A percentile compares a stretch with the other conserved stretches of the same genome.
Conservation (phyloP, 1,140 invertebrate genomes). For the Mactra quadrangularis region DNA sequence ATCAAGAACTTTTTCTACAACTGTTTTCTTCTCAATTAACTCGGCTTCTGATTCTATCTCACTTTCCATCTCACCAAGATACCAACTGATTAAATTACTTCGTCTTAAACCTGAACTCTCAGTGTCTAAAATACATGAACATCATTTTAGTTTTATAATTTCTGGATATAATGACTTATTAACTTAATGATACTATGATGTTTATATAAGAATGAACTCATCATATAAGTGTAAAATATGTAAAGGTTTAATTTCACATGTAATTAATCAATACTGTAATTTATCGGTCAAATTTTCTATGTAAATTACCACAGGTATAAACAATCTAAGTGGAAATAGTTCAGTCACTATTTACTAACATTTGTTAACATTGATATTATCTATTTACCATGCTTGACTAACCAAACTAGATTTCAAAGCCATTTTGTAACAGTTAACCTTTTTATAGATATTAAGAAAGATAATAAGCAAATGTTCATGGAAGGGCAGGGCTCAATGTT, state of each 20-base stretch:
- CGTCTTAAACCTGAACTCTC: conserved; percentile 83
- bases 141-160: neutral
- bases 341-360: too few species aligned
- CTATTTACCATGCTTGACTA: too few species aligned
- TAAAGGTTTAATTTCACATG: neutral
- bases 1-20: conserved; percentile 98
- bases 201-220: neutral
- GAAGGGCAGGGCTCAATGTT: too few species aligned
- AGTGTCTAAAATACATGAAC: neutral
- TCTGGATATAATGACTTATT: neutral
- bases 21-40: conserved; percentile 92
- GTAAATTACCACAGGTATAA: too few species aligned
- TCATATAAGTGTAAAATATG: neutral
- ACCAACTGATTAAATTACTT: conserved; percentile 96
- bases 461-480: too few species aligned
- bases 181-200: neutral
- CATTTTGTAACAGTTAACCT: too few species aligned
- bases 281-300: too few species aligned
- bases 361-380: too few species aligned
- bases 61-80: conserved; percentile 94
- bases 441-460: too few species aligned
- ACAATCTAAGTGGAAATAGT: too few species aligned
- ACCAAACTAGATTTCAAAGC: too few species aligned
- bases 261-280: too few species aligned
- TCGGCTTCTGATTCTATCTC: conserved; percentile 96